Conservation (phyloP, 2,113 vertebrate species). For the Catharus fuscescens region DNA sequence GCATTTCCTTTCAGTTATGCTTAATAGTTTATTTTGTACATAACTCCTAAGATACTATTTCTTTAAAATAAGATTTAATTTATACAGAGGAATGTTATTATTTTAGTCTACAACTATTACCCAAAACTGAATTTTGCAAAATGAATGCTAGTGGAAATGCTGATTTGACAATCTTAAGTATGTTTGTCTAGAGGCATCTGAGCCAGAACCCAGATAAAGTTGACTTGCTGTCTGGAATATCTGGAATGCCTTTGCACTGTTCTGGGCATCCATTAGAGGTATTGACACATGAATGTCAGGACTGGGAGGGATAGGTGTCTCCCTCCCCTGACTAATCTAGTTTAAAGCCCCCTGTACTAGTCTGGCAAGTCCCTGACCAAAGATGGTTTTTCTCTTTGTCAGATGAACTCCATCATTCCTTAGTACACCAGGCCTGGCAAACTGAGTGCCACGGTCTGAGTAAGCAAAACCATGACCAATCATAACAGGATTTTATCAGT, state of each 20-base stretch:
- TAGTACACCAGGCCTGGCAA: background rate
- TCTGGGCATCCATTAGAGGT: background rate
- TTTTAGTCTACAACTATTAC: too few relatives aligned
- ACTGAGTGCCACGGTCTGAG: background rate
- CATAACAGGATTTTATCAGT: background rate
- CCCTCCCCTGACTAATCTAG: background rate
- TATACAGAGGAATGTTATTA: too few relatives aligned
- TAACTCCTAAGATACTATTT: too few relatives aligned
- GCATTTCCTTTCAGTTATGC: too few relatives aligned
- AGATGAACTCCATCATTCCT: background rate
- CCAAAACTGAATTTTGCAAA: too few relatives aligned
- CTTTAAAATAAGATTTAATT: too few relatives aligned
- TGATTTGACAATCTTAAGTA: too few relatives aligned
- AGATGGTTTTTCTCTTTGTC: background rate
- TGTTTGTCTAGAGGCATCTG: background rate
- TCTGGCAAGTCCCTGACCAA: background rate
- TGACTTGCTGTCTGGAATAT: background rate
- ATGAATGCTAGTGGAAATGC: too few relatives aligned
- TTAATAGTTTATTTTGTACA: too few relatives aligned
- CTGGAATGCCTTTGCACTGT: background rate
- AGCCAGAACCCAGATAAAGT: background rate
- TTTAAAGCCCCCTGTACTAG: background rate
- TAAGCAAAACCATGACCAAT: background rate
- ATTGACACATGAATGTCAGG: background rate
- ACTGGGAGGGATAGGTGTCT: background rate